Conservation (phyloP, 1,140 invertebrate species). For the Ceratitis capitata region DNA sequence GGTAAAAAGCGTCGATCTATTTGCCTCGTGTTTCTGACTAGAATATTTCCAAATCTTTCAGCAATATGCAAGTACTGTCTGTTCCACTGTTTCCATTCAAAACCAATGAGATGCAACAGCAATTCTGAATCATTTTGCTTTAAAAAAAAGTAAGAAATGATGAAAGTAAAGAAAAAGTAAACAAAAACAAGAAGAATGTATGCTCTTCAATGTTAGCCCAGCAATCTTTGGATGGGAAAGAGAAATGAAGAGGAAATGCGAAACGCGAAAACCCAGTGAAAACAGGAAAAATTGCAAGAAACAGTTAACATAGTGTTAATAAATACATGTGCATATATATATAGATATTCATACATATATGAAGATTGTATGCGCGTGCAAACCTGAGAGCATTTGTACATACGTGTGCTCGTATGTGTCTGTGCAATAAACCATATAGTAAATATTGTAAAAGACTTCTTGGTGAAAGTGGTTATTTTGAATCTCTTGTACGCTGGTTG, state of each 20-base stretch:
- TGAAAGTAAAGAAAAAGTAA: slow-evolving; percentile 11
- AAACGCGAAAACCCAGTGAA: background rate
- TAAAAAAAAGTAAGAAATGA: background rate
- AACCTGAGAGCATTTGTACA: no score
- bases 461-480: no score
- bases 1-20: no score
- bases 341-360: no score
- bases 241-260: background rate
- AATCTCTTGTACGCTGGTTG: no score
- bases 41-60: background rate
- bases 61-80: background rate
- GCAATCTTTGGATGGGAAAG: background rate
- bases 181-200: background rate
- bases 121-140: background rate
- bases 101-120: background rate
- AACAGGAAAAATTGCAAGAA: background rate
- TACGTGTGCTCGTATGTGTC: no score
- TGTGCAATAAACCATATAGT: no score
- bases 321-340: background rate
- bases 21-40: no score
- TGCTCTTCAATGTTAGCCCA: no score
- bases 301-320: background rate
- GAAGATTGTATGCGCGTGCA: no score
- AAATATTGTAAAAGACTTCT: no score
- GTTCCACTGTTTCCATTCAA: background rate